Conservation (phyloP, 2,888 invertebrate genomes). For the Urechis unicinctus region DNA sequence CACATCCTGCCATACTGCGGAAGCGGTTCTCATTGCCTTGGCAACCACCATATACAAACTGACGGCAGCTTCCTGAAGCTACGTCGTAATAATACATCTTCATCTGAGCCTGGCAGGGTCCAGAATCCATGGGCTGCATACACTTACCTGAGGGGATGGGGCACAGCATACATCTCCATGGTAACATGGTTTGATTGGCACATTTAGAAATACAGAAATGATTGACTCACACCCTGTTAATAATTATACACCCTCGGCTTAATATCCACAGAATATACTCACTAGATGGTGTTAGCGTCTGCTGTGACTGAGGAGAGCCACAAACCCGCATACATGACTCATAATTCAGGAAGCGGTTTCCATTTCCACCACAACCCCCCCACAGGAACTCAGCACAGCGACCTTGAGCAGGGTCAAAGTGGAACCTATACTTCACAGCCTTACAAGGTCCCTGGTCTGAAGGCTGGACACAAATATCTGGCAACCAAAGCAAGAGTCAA, state of each 20-base stretch:
- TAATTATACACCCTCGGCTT: too few species aligned
- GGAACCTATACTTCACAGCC: slow-evolving; percentile 11
- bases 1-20: slow-evolving; percentile 59
- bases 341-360: slow-evolving; percentile 46
- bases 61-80: slow-evolving; percentile 59
- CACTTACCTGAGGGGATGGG: slow-evolving; percentile 50
- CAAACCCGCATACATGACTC: slow-evolving; percentile 56
- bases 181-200: too few species aligned
- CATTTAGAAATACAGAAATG: too few species aligned
- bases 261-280: too few species aligned
- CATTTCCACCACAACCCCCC: slow-evolving; percentile 21
- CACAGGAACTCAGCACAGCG: slow-evolving; percentile 51
- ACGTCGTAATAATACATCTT: slow-evolving; percentile 67
- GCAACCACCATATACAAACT: slow-evolving; percentile 21
- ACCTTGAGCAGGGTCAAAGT: slow-evolving; percentile 55
- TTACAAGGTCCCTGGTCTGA: slow-evolving; percentile 3
- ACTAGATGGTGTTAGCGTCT: too few species aligned
- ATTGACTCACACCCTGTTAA: too few species aligned
- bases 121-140: slow-evolving; percentile 55
- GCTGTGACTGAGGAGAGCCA: too few species aligned
- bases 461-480: slow-evolving; percentile 10
- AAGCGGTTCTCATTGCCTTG: slow-evolving; percentile 23
- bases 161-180: too few species aligned
- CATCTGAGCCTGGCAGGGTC: slow-evolving; percentile 28
- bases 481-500: not conserved